phyloP scores from a whole-genome alignment of 2,113 vertebrate species.

The Elgaria multicarinata region DNA sequence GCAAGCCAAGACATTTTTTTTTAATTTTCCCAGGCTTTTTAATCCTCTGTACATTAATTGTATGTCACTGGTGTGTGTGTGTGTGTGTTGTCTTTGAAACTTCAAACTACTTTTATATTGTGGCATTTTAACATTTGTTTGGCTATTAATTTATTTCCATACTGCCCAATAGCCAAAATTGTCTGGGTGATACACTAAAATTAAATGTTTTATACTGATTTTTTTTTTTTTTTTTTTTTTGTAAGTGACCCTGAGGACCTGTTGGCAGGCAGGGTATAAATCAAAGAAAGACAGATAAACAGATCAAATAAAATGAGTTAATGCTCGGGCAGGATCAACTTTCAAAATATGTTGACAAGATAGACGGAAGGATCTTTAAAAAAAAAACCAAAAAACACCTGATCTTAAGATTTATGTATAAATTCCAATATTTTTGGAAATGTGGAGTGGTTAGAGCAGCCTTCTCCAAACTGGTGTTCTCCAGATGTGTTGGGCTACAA shows the following conservation, averaged over 20 bases:
- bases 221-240: background rate
- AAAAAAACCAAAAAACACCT: background rate
- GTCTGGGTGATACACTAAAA: no score
- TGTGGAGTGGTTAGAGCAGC: background rate
- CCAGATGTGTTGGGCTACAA: no score
- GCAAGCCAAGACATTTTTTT: no score
- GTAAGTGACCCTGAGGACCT: background rate
- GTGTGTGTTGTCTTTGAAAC: background rate
- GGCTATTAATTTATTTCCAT: no score
- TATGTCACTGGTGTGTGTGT: background rate
- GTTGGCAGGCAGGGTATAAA: background rate
- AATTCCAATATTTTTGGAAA: background rate
- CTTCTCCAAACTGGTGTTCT: no score
- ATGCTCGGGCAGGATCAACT: background rate
- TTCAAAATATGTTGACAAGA: background rate
- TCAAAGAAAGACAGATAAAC: background rate
- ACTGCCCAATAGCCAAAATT: no score
- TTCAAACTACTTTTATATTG: background rate
- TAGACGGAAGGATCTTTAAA: background rate
- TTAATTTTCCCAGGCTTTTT: background rate
- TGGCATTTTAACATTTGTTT: background rate
- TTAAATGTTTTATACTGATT: background rate
- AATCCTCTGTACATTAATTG: background rate
- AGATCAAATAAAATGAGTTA: background rate
- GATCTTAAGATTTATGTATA: background rate